Evolutionary conservation across 1,140 invertebrate genomes (phyloP), one percentile per base, ranked within the genome.

Genomic region (Odontomachus brunneus): DNA sequence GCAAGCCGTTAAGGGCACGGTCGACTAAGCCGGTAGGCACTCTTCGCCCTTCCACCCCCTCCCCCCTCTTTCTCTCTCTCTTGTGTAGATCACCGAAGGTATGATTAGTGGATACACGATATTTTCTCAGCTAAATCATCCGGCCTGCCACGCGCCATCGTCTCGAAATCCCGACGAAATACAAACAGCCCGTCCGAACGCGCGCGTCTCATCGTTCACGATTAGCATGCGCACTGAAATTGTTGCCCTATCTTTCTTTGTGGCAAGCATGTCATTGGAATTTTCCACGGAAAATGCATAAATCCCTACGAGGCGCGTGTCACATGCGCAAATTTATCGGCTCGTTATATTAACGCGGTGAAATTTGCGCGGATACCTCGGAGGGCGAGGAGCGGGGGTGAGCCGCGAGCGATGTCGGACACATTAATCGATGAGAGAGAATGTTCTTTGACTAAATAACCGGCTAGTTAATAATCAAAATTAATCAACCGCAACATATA

Each of bases 1-100:
- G 78, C 84, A 82, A 85, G 82, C 86, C 81, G 87, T 86, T 89
- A 87, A 86, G 76, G 67, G 71, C 71, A 84, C 44, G 82, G 75
- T 89, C 73, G 87, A 83, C 85, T 86, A 87, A 87, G 84, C 81
- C 49, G 82, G 53, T 87, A 71, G 85, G 84, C 24, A 75, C 53
- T 66, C 71, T 73, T 33, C 11, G 17, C 15, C 1, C 29, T 9
- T n/a, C 48, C 19, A 24, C 15, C 57, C 17, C 5, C 49, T 48
- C 33, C 3, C 22, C 29, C 24, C 22, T 59, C 22, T 74, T 7
- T 26, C 15, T 49, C 9, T 60, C 38, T 75, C 19, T 76, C 59
- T 33, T 44, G 15, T 17, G 19, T 29, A 17, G 24, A 3, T 51
- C 29, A 51, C 44, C 49, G 69, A 80, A 71, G 51, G 57, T 71